Evolutionary conservation across 2,797 vertebrate genomes (phyloP), one percentile per base, ranked within the genome.

Genomic region (Danionella dracula): DNA sequence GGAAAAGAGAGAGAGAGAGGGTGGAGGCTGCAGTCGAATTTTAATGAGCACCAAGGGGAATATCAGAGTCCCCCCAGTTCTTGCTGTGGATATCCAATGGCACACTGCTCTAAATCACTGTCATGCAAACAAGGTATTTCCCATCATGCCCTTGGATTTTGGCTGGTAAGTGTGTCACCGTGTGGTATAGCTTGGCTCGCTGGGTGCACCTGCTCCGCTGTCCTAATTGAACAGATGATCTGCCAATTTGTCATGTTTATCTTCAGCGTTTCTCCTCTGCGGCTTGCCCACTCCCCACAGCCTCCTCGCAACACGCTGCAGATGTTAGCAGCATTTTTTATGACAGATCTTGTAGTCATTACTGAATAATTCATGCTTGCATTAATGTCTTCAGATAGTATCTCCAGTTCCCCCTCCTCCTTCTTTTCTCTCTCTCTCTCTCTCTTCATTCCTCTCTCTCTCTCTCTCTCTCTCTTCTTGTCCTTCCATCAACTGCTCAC

Each of bases 311-410:
- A 84, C 86, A 85, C 73, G 66, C 82, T 87, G 88, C 88, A 89
- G 87, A 89, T 88, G 89, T 88, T 88, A 88, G 87, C 86, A 80
- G 78, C 77, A 82, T 79, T 79, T 82, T 85, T 79, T 78, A 78
- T 88, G 90, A 91, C 90, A 89, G 89, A 92, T 92, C 91, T 90
- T 86, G 89, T 91, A 85, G 92, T 95, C 91, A 89, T 93, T 92
- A 91, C 80, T 97, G 93, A 95, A 97, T 96, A 93, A 97, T 95
- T 95, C 92, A 96, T 95, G 55, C 79, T 76, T 71, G 84, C 90
- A 79, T 92, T 92, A 92, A 92, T 91, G 91, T 88, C 92, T 92
- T 89, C 89, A 86, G 93, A 93, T 94, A 92, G 84, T 88, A 85
- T 89, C 88, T 88, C 77, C 76, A 78, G 81, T 61, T 38, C 60